Base-by-base conservation (phyloP, 2,888 invertebrate species). In the Ornithoptera priamus region DNA sequence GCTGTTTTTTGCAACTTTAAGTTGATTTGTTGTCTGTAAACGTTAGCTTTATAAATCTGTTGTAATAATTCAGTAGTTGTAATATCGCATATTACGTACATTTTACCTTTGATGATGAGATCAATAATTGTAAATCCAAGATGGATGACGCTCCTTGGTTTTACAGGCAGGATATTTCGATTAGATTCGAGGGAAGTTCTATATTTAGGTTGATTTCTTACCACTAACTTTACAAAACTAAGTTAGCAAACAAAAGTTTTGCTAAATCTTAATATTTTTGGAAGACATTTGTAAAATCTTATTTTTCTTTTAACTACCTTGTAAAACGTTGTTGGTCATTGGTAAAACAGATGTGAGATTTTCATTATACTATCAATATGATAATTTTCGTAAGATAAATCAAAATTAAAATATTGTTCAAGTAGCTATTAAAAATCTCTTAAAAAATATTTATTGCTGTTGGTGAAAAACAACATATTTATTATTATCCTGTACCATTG, bases 41-140 rank as follows among this genome's bases (percentile, higher is more conserved):
- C 53, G 46, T 61, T 30, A 62, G 61, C 67, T 68, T 69, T 60
- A 60, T 59, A 62, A 63, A 66, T 72, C 71, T 69, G 72, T 17
- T 2, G 3, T 30, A 18, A 57, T 62, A n/a, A 22, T 56, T 58
- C 22, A 42, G 56, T 30, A 50, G 62, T 6, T 62, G 2, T 50
- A 59, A n/a, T 39, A 56, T 50, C 20, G n/a, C 62, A 57, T 61
- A 68, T 65, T 15, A 15, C 42, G 53, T 58, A 12, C 59, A 65
- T 64, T 68, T 63, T 62, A 62, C 62, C 60, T 68, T 67, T 30
- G 46, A 22, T 24, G 63, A 75, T 76, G 75, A 76, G 83, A 90
- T 90, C 90, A 81, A 90, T 90, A 88, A 71, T 75, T 73, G 61
- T 65, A 75, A 83, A 84, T 87, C 78, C 90, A 91, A 91, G 87